Percentiles rank a stretch among this genome's conserved stretches.
Conservation (phyloP, 2,113 vertebrate species). For the Zapus hudsonius region DNA sequence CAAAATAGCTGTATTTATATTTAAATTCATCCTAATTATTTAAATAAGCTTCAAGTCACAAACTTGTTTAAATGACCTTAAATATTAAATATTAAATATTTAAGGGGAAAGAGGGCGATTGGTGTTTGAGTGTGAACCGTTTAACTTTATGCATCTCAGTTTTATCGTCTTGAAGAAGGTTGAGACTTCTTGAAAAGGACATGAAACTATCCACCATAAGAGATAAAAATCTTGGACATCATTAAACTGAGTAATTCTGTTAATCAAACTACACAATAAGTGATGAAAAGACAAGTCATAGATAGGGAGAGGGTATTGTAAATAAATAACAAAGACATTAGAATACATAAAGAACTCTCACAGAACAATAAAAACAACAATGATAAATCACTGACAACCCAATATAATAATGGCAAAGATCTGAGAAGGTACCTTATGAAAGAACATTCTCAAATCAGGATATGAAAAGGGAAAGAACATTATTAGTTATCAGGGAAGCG, state of each 20-base stretch:
- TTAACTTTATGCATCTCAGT: constrained; percentile 8
- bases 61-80: constrained; percentile 14
- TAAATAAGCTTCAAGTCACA: background rate
- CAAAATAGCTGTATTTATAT: background rate
- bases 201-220: constrained; percentile 7
- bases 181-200: constrained; percentile 28
- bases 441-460: constrained; percentile 25
- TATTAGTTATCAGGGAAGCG: constrained; percentile 42
- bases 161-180: constrained; percentile 19
- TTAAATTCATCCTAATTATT: background rate
- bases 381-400: background rate
- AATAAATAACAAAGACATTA: background rate
- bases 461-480: constrained; percentile 17
- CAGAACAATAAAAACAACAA: background rate
- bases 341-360: constrained; percentile 9
- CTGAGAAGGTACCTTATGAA: background rate
- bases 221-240: background rate
- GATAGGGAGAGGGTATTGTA: background rate
- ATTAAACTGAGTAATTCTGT: constrained; percentile 55
- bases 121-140: background rate
- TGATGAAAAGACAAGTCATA: constrained; percentile 20
- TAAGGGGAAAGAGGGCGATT: background rate
- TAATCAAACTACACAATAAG: constrained; percentile 4
- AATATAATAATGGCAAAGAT: constrained; percentile 36
- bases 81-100: constrained; percentile 20